Evolutionary conservation across 2,113 vertebrate genomes (phyloP).

Genomic region (Microcebus lehilahytsara): DNA sequence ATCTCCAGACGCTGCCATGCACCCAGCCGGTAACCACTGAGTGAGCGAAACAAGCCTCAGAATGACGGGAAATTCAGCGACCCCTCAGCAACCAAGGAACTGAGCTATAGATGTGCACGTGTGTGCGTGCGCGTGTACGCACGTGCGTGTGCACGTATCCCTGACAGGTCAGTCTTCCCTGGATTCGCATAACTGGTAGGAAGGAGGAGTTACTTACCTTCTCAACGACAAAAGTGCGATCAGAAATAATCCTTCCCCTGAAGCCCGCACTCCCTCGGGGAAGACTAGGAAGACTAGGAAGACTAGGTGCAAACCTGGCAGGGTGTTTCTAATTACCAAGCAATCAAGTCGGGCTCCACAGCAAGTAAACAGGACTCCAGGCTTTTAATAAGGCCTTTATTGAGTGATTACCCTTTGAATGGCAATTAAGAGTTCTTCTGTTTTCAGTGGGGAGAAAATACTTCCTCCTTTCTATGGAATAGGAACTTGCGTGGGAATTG

Average conservation of each 20-base stretch:
- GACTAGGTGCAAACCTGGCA: conserved; percentile 14
- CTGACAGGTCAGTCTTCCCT: not conserved
- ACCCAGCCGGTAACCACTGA: not conserved
- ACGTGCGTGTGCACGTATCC: rapidly evolving
- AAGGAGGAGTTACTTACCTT: conserved; percentile 11
- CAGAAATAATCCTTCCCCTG: conserved; percentile 35
- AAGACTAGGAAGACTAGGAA: not conserved
- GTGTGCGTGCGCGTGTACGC: no score
- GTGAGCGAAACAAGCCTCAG: not conserved
- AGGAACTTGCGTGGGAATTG: conserved; percentile 40
- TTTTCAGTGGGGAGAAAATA: conserved; percentile 32
- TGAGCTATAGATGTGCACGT: not conserved
- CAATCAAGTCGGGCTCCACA: conserved; percentile 73
- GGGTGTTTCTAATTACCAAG: conserved; percentile 70
- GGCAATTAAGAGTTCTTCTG: conserved; percentile 65
- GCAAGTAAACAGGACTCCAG: conserved; percentile 58
- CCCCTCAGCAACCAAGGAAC: not conserved
- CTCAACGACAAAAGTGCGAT: conserved; percentile 41
- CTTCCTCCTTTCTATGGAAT: conserved; percentile 24
- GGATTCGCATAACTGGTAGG: not conserved
- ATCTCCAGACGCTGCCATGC: not conserved
- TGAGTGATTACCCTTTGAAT: conserved; percentile 53
- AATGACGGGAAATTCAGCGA: not conserved
- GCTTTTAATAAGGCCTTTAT: conserved; percentile 69
- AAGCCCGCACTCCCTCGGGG: conserved; percentile 26